Percentiles rank a stretch among this genome's conserved stretches.
Evolutionary conservation across 2,797 vertebrate species (phyloP).

Genomic region (Fringilla coelebs): DNA sequence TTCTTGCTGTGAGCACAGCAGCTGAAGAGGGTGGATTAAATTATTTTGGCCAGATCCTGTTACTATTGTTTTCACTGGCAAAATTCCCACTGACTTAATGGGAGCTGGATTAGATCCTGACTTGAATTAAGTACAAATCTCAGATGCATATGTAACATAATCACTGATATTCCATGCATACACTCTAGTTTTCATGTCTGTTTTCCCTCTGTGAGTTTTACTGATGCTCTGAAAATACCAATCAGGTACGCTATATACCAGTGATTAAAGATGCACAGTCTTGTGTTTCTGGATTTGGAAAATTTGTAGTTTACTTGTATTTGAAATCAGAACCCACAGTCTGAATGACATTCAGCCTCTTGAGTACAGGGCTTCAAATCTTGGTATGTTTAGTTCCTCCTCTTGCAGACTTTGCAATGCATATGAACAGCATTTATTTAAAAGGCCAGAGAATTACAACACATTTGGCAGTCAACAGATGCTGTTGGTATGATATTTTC

Average conservation of each 20-base stretch:
- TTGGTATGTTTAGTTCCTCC: background rate
- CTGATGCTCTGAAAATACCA: background rate
- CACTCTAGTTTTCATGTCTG: background rate
- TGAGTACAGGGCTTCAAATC: background rate
- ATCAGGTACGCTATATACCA: background rate
- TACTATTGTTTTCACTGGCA: constrained; percentile 62
- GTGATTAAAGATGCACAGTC: background rate
- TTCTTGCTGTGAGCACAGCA: constrained; percentile 58
- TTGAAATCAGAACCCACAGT: background rate
- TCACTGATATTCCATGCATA: constrained; percentile 1
- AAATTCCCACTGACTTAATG: constrained; percentile 55
- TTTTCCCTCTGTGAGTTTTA: constrained; percentile 24
- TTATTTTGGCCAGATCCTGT: constrained; percentile 60
- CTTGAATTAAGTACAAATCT: constrained; percentile 55
- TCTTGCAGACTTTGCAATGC: background rate
- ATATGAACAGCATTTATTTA: constrained; percentile 5
- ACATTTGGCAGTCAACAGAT: background rate
- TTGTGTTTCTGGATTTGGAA: background rate
- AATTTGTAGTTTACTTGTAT: background rate
- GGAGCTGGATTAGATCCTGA: constrained; percentile 50
- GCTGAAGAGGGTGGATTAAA: constrained; percentile 63
- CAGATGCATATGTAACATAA: constrained; percentile 42
- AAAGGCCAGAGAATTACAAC: constrained; percentile 3
- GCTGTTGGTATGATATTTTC: background rate
- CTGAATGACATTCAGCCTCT: background rate